These are phyloP conservation scores for Ruditapes philippinarum DNA, from an alignment of 1,140 invertebrate species.

Conservation along the genomic window DNA sequence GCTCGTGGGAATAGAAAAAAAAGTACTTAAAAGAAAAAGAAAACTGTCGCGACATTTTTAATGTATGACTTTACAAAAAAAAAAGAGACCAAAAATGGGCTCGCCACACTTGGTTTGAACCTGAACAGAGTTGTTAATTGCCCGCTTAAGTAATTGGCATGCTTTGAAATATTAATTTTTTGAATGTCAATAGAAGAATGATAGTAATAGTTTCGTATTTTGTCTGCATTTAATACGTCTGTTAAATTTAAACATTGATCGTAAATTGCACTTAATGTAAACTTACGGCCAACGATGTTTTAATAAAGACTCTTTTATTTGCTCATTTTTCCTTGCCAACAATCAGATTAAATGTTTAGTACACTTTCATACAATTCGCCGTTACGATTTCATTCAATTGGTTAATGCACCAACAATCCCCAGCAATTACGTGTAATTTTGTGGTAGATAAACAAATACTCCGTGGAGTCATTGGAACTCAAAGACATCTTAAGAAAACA, in stretches of 20 bases:
- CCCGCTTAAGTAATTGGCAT: background rate
- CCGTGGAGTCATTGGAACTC: background rate
- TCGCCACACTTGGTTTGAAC: background rate
- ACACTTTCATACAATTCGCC: background rate
- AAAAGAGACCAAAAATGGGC: no score
- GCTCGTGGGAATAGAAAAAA: no score
- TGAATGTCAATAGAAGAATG: conserved; percentile 13
- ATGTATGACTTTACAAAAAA: no score
- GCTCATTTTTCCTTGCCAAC: background rate
- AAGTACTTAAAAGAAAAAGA: no score
- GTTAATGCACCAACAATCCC: background rate
- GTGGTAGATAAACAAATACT: background rate
- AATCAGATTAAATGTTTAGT: conserved; percentile 31
- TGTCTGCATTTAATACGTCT: background rate
- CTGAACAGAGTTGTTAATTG: background rate
- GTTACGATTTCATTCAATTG: background rate
- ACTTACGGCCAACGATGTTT: background rate
- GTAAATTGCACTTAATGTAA: conserved; percentile 24
- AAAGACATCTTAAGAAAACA: conserved; percentile 8
- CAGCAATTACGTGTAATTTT: background rate
- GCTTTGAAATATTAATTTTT: conserved; percentile 13
- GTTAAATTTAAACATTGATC: background rate
- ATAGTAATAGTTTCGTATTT: background rate
- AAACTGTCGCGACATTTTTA: no score
- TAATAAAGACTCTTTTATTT: conserved; percentile 25